Conservation (phyloP, 2,888 invertebrate genomes). For the Cantharis flavilabris region DNA sequence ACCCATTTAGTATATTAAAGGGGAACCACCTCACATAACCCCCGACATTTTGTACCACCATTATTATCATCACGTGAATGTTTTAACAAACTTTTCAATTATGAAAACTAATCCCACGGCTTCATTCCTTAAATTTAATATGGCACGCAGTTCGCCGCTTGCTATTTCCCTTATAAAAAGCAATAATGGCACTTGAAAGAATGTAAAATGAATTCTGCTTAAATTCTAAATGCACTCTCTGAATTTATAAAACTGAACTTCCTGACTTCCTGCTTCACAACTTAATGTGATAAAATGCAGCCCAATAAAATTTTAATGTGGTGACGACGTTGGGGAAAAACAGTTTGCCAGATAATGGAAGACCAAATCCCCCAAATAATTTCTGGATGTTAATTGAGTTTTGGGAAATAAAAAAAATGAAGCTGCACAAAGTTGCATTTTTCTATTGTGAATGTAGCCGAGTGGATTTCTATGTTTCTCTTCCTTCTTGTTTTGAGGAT, state of each 20-base stretch:
- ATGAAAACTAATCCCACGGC: constrained; percentile 38
- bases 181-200: constrained; percentile 30
- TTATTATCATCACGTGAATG: constrained; percentile 33
- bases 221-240: constrained; percentile 25
- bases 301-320: not conserved
- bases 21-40: constrained; percentile 13
- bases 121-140: constrained; percentile 37
- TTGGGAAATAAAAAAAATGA: not conserved
- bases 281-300: not conserved
- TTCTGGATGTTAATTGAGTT: not conserved
- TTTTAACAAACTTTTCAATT: constrained; percentile 40
- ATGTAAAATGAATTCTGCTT: constrained; percentile 27
- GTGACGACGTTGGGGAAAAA: not conserved
- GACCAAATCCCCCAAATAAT: not conserved
- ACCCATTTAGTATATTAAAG: constrained; percentile 29
- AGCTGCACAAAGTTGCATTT: not conserved
- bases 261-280: constrained; percentile 13
- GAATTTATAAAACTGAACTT: constrained; percentile 27
- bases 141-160: constrained; percentile 27
- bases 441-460: constrained; percentile 1
- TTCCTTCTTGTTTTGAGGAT: constrained; percentile 30
- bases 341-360: not conserved
- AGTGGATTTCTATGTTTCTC: constrained; percentile 28
- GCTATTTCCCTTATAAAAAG: constrained; percentile 29
- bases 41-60: constrained; percentile 13